phyloP scores from a whole-genome alignment of 2,888 invertebrate species.

The Andrena bucephala region DNA sequence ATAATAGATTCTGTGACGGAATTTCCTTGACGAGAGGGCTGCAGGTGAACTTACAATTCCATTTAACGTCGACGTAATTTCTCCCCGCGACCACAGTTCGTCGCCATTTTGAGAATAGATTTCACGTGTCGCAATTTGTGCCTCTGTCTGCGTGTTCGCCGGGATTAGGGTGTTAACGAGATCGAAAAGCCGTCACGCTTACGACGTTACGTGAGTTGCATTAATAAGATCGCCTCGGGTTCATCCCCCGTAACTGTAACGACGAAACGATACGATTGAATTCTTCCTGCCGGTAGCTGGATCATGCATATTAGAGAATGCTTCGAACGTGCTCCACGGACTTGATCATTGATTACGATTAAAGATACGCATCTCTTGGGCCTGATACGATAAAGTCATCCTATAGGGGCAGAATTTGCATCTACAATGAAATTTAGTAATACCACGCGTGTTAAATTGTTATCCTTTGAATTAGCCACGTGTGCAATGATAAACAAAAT shows the following conservation, averaged over 20 bases:
- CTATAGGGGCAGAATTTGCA: neutral
- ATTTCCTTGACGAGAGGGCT: neutral
- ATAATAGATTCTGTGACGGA: conserved; percentile 1
- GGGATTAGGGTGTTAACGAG: conserved; percentile 70
- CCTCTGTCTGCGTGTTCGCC: conserved; percentile 33
- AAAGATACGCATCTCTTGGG: conserved; percentile 14
- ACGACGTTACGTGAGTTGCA: conserved; percentile 68
- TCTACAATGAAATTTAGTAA: neutral
- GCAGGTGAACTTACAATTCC: conserved; percentile 3
- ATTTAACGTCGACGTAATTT: conserved; percentile 2
- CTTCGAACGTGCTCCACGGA: conserved; percentile 40
- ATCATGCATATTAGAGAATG: conserved; percentile 28
- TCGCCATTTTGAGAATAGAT: conserved; percentile 28
- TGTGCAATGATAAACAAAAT: neutral
- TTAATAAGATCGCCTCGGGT: conserved; percentile 61
- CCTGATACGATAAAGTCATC: neutral
- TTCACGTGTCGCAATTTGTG: conserved; percentile 45
- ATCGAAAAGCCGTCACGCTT: conserved; percentile 68
- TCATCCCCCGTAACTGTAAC: conserved; percentile 56
- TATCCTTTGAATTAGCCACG: neutral
- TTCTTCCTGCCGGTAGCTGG: conserved; percentile 26
- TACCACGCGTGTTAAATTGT: neutral
- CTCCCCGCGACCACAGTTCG: neutral
- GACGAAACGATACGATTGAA: conserved; percentile 57
- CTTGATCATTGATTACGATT: conserved; percentile 53